Evolutionary conservation across 2,797 vertebrate genomes (phyloP).

Genomic region (Xenentodon cancila): DNA sequence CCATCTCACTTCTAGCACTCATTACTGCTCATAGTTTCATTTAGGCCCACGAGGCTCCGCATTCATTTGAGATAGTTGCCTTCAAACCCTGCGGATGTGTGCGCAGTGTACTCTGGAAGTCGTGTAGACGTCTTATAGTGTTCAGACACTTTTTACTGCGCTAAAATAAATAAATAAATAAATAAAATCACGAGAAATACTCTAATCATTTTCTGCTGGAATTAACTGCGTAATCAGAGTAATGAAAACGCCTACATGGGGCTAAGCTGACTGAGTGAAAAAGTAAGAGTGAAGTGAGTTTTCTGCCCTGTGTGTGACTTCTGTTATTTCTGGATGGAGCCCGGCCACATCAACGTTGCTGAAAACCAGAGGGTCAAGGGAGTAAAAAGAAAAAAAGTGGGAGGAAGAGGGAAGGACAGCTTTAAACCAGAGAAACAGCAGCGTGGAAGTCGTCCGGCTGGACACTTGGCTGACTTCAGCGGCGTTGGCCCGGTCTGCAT

Average conservation of each 20-base stretch:
- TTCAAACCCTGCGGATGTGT: conserved; percentile 13
- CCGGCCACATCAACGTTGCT: conserved; percentile 53
- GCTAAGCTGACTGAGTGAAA: neutral
- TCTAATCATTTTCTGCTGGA: conserved; percentile 20
- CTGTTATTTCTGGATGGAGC: conserved; percentile 56
- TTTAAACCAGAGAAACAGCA: conserved; percentile 53
- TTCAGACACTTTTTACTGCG: neutral
- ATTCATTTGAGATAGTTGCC: conserved; percentile 53
- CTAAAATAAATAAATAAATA: neutral
- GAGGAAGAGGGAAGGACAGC: conserved; percentile 46
- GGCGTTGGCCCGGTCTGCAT: conserved; percentile 43
- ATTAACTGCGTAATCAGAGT: conserved; percentile 24
- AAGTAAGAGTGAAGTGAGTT: conserved; percentile 15
- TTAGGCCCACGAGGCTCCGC: conserved; percentile 28
- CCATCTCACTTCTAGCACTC: conserved; percentile 51
- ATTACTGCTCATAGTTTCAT: conserved; percentile 44
- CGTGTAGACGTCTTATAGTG: neutral
- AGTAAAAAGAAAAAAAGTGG: conserved; percentile 13
- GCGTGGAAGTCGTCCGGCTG: conserved; percentile 23
- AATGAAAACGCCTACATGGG: neutral
- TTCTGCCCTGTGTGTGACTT: conserved; percentile 52
- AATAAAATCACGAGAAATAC: conserved; percentile 22
- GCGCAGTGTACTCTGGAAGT: neutral
- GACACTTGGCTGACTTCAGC: conserved; percentile 57
- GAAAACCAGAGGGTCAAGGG: conserved; percentile 50